phyloP scores from a whole-genome alignment of 2,113 vertebrate species.

The Erythrolamprus reginae region DNA sequence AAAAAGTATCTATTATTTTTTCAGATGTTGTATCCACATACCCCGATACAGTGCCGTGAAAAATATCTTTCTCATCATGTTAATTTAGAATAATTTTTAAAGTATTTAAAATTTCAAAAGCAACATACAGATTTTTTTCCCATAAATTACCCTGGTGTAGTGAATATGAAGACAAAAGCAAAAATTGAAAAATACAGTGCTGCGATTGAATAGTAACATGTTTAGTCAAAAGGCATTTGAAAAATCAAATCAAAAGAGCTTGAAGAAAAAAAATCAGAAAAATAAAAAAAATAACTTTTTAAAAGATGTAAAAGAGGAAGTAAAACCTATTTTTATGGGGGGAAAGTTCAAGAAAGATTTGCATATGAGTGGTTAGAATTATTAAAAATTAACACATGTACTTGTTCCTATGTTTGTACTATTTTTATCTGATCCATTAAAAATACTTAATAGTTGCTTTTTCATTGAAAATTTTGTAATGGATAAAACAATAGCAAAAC shows the following conservation, averaged over 20 bases:
- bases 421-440: not conserved
- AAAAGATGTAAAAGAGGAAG: not conserved
- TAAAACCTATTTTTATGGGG: not conserved
- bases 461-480: not conserved
- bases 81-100: not conserved
- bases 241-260: not conserved
- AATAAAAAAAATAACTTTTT: not conserved
- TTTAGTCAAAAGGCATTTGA: not conserved
- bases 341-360: not conserved
- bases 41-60: not conserved
- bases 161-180: not conserved
- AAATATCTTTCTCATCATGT: not conserved
- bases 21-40: not conserved
- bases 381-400: not conserved
- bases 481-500: not conserved
- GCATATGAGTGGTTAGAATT: not conserved
- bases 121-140: not conserved
- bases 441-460: not conserved
- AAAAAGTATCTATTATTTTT: not conserved
- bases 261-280: not conserved
- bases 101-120: not conserved
- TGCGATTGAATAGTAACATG: not conserved
- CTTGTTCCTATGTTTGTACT: not conserved
- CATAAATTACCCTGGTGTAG: not conserved
- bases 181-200: not conserved